A percentile compares a stretch with the other conserved stretches of the same genome.
Evolutionary conservation across 2,113 vertebrate species (phyloP).

Genomic region (Pelusios castaneus): DNA sequence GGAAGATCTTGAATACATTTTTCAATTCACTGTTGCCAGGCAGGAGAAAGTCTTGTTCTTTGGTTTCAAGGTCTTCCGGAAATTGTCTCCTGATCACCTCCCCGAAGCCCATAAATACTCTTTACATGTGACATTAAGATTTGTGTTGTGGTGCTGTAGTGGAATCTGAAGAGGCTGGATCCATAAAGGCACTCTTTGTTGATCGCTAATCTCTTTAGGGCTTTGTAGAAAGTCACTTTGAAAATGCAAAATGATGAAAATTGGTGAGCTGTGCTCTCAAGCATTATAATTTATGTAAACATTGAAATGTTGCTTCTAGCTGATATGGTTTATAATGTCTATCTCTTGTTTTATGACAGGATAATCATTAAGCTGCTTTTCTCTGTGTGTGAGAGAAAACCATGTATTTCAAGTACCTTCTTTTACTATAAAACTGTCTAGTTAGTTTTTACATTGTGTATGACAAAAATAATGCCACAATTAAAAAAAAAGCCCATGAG

Average conservation of each 20-base stretch:
- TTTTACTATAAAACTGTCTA: neutral
- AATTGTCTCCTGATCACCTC: neutral
- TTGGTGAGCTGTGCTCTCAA: constrained; percentile 37
- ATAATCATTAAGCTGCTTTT: constrained; percentile 1
- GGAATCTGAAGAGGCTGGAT: constrained; percentile 25
- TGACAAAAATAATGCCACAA: neutral
- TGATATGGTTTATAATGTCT: constrained; percentile 12
- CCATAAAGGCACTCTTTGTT: neutral
- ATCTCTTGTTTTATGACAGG: neutral
- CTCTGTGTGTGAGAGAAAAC: neutral
- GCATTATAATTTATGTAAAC: constrained; percentile 52
- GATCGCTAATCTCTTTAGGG: constrained; percentile 19
- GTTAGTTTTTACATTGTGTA: neutral
- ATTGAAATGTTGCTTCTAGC: constrained; percentile 39
- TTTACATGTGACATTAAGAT: neutral
- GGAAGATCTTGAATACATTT: neutral
- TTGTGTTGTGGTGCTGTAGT: neutral
- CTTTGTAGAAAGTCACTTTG: constrained; percentile 50
- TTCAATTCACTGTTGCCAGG: neutral
- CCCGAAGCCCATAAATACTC: neutral
- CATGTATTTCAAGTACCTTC: neutral
- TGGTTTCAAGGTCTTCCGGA: neutral
- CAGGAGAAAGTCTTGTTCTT: neutral
- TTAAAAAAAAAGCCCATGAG: neutral
- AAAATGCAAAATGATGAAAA: constrained; percentile 56